Base-by-base conservation (phyloP, 30 jellyfish, hydroid and myxozoan genomes). In the Catostylus mosaicus region DNA sequence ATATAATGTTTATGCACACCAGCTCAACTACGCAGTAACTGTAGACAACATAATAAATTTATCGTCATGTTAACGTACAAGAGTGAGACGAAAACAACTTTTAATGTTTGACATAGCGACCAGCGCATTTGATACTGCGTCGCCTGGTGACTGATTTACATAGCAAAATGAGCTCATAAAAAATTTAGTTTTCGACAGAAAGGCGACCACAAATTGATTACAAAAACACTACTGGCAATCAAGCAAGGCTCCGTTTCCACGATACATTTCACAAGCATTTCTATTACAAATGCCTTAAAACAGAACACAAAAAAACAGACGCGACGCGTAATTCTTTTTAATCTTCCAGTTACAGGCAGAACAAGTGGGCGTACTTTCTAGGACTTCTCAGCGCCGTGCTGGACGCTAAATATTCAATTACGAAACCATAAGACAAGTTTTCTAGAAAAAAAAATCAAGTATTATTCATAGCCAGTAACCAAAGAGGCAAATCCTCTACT, bases 71-170 rank as follows among this genome's bases (percentile, higher is more conserved):
- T 22, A 6, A 23, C 38, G 32, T 59, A 9, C 26, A 27, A 24
- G 24, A 22, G 24, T 8, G 71, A 59, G 38, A 34, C 16, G 64
- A 68, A 68, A 5, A 20, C 31, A 46, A 35, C 27, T 37, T 40
- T n/a, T n/a, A 22, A 30, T 68, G 80, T 68, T 68, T 68, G 45
- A n/a, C 80, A 68, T 68, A 22, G 36, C 80, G 63, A 68, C 80
- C 80, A 68, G 66, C 10, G 64, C 27, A 37, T 20, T 18, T 40
- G 59, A 30, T 30, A 68, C n/a, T 18, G 64, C 36, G 33, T 68
- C 38, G 74, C 80, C 2, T 68, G 64, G 80, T 0, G 59, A 46
- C 36, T 20, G 35, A 68, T 68, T 68, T 68, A 68, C 59, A 12
- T 3, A 23, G 80, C 38, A 59, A 46, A 68, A 37, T 68, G 38